Evolutionary conservation across 2,113 vertebrate genomes (phyloP), one percentile per base, ranked within the genome.

Genomic region (Campylorhamphus procurvoides): DNA sequence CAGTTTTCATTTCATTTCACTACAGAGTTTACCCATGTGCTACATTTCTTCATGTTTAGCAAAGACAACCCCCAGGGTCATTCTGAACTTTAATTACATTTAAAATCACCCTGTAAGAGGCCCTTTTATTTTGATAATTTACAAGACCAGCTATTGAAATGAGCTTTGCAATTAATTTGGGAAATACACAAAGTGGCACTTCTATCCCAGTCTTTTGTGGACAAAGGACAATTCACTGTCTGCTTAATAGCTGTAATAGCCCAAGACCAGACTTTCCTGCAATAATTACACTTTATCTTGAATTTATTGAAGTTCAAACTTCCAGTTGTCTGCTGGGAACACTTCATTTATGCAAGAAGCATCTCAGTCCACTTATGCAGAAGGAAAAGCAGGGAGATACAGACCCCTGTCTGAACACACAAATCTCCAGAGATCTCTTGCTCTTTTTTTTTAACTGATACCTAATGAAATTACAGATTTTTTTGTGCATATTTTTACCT

Each of bases 61-160:
- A 73, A 72, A 93, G 87, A 69, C 46, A 62, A 90, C 88, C 85
- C 90, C 71, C 33, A 37, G 90, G 67, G 75, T 77, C 88, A 37
- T 58, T 69, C 82, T 73, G 67, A 85, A 88, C 82, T 80, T 85
- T 79, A 94, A 95, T 93, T 92, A 86, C 75, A 24, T 50, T 50
- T 77, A 76, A 83, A 96, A 94, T 69, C 93, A 94, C 71, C 55
- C 1, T 1, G 62, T 73, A 86, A 96, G 85, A 90, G 37, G 58
- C 49, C 67, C 25, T 92, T 94, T 77, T 62, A 42, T 94, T 94
- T 89, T 35, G 82, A 83, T 92, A 49, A 94, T 83, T 85, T 80
- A 69, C 79, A 94, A 58, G 35, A 37, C 7, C 22, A 28, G 72
- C 82, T 52, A 90, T 62, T 83, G 59, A 86, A 96, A 92, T 15